Evolutionary conservation across 37 sponge, comb jelly and placozoan genomes (phyloP).

Genomic region (Chondrilla cf. caribensis): DNA sequence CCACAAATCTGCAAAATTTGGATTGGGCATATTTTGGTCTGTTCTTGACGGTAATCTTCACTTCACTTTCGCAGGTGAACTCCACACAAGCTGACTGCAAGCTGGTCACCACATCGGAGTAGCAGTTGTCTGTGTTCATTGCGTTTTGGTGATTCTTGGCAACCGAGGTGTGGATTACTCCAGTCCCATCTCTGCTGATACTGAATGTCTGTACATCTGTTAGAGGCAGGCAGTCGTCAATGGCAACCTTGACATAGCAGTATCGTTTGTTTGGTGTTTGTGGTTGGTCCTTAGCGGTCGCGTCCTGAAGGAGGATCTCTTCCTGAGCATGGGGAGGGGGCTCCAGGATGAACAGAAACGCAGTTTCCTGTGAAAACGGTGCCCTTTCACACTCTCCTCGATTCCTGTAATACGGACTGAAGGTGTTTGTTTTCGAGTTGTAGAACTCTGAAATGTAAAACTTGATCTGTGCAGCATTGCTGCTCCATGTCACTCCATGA

Average conservation of each 20-base stretch:
- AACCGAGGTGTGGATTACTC: neutral
- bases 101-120: neutral
- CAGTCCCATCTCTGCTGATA: neutral
- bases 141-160: neutral
- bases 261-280: neutral
- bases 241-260: constrained; percentile 17
- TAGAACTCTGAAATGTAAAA: neutral
- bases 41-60: constrained; percentile 10
- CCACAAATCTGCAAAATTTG: constrained; percentile 13
- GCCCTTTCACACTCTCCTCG: neutral
- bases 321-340: neutral
- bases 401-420: constrained; percentile 1
- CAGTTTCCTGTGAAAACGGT: constrained; percentile 7
- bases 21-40: neutral
- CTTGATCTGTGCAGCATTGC: neutral
- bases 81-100: constrained; percentile 7
- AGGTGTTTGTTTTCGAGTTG: no score
- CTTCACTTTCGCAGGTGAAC: neutral
- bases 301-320: neutral
- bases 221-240: constrained; percentile 2
- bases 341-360: constrained; percentile 2
- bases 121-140: neutral
- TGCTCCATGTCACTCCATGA: constrained; percentile 2
- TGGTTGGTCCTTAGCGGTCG: neutral
- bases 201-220: constrained; percentile 20